These are phyloP conservation scores for Galbula dea DNA, from an alignment of 2,113 vertebrate genomes.

Conservation along the genomic window DNA sequence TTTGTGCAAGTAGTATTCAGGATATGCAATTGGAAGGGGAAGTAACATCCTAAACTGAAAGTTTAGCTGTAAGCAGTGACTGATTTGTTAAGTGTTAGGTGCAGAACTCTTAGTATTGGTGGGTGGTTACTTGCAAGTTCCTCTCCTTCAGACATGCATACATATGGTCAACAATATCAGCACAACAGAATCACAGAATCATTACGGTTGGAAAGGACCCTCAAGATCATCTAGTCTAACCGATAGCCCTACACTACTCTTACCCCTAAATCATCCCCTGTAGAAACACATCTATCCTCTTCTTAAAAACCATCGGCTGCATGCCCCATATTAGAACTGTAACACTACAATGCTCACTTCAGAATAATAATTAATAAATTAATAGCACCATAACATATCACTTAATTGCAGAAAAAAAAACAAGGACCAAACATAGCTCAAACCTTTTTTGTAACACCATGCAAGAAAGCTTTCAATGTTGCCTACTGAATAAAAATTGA, in stretches of 20 bases:
- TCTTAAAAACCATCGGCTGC: too few relatives aligned
- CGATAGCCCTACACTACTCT: too few relatives aligned
- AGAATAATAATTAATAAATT: not conserved
- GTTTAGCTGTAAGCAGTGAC: not conserved
- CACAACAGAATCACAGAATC: too few relatives aligned
- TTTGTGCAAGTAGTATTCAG: not conserved
- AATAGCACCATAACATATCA: not conserved
- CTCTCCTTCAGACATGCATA: fast-evolving
- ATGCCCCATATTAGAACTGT: not conserved
- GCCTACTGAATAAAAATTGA: not conserved
- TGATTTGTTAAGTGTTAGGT: not conserved
- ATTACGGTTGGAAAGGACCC: too few relatives aligned
- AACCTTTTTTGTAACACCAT: not conserved
- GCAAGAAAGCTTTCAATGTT: not conserved
- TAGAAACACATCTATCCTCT: too few relatives aligned
- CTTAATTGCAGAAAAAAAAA: not conserved
- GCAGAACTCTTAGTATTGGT: not conserved
- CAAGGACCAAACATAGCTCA: not conserved
- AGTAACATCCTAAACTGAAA: not conserved
- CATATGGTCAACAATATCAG: not conserved
- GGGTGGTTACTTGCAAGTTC: not conserved
- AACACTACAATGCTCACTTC: not conserved
- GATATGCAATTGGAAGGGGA: not conserved
- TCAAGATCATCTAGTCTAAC: too few relatives aligned
- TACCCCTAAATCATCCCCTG: too few relatives aligned